These are phyloP conservation scores for Orchesella flavescens DNA, from an alignment of 2,888 invertebrate species.

Conservation along the genomic window DNA sequence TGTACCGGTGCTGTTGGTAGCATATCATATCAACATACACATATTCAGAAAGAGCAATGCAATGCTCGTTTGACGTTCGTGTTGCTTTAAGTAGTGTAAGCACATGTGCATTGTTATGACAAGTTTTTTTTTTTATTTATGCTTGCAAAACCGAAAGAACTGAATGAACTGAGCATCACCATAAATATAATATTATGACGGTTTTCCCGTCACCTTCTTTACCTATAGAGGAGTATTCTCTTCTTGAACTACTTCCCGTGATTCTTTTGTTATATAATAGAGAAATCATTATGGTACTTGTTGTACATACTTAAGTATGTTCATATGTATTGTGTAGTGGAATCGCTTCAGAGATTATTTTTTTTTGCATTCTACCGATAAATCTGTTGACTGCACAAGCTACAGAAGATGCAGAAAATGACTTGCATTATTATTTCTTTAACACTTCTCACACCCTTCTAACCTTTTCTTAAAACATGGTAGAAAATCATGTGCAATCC, in stretches of 20 bases:
- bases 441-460: background rate
- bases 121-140: background rate
- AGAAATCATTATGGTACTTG: background rate
- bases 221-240: background rate
- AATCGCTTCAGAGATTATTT: background rate
- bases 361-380: background rate
- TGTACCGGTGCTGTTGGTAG: constrained; percentile 46
- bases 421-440: background rate
- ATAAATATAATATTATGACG: background rate
- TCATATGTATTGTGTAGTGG: background rate
- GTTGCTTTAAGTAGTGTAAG: background rate
- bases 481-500: background rate
- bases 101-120: background rate
- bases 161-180: background rate
- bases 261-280: background rate
- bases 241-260: background rate
- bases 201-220: background rate
- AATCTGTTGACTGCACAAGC: background rate
- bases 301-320: background rate
- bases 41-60: background rate
- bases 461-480: background rate
- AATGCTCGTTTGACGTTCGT: no score
- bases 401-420: background rate
- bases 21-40: background rate
- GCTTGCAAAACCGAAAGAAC: background rate